Conservation (phyloP, 2,797 vertebrate genomes). For the Liparis tanakae region DNA sequence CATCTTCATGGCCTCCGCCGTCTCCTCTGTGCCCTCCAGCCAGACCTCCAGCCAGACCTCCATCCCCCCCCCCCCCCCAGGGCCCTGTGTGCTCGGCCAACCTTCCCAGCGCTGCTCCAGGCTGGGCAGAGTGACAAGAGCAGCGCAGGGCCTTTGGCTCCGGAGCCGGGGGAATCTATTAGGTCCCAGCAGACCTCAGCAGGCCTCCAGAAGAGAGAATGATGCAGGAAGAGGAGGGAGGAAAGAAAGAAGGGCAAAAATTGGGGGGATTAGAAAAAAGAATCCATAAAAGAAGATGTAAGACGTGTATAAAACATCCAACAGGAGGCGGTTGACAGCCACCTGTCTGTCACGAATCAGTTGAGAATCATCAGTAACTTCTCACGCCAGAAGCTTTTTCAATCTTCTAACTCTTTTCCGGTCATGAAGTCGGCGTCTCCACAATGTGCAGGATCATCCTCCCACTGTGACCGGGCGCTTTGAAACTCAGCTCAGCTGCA, state of each 20-base stretch:
- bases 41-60: constrained; percentile 55
- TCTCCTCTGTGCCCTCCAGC: constrained; percentile 40
- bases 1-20: constrained; percentile 11
- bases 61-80: constrained; percentile 36
- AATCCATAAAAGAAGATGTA: constrained; percentile 5
- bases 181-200: constrained; percentile 49
- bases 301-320: constrained; percentile 3
- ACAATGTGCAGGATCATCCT: constrained; percentile 2
- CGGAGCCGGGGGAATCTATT: constrained; percentile 54
- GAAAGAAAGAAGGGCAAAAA: neutral
- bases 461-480: constrained; percentile 25
- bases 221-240: neutral
- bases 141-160: constrained; percentile 52
- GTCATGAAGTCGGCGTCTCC: constrained; percentile 7
- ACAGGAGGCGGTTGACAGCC: constrained; percentile 12
- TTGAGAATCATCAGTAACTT: constrained; percentile 40
- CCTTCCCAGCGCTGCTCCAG: constrained; percentile 52
- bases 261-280: constrained; percentile 9
- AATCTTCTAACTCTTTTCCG: constrained; percentile 30
- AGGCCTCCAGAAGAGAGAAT: constrained; percentile 22
- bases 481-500: constrained; percentile 19
- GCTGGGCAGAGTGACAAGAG: constrained; percentile 61
- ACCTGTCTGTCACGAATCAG: constrained; percentile 26
- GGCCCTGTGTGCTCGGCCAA: constrained; percentile 38
- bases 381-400: constrained; percentile 36